Evolutionary conservation across 2,888 invertebrate species (phyloP), one percentile per base, ranked within the genome.

Genomic region (Euclidia mi): DNA sequence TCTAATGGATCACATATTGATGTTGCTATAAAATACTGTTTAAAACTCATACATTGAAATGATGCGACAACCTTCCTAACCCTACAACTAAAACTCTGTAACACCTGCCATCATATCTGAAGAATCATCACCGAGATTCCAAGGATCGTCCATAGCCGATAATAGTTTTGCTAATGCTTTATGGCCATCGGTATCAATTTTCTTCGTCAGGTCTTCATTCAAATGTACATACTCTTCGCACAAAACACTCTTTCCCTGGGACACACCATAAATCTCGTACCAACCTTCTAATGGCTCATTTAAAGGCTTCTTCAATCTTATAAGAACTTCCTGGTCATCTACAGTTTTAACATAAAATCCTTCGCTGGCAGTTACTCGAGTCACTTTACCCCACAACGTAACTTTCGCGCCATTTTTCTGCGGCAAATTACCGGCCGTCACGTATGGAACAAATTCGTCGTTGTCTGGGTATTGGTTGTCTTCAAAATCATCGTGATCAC

Each of bases 331-430:
- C 66, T 92, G 91, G 29, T 94, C 94, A 63, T 94, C 94, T 3
- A 90, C 92, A 55, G 94, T 92, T 81, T 91, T 91, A 1, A 94
- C 83, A 53, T 88, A 88, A 63, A 95, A 94, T 7, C 91, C 94
- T 77, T 94, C 94, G 64, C 84, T 90, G 0, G 90, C 88, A 29
- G 90, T 87, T 61, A 94, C 92, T 82, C 88, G 91, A 0, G 90
- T 91, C 43, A 94, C 90, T 85, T 90, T 91, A 12, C 94, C 95
- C 94, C 94, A 94, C 31, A 94, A 69, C 2, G 87, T 77, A 0
- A 95, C 86, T 88, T 92, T 94, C 77, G 91, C 89, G 87, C 95
- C 94, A 84, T 89, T 92, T 78, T 89, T 89, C 64, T 91, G 91
- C 12, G n/a, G n/a, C n/a, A 94, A 82, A 67, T 87, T 93, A 61